phyloP scores from a whole-genome alignment of 2,113 vertebrate genomes.

The Martes martes region DNA sequence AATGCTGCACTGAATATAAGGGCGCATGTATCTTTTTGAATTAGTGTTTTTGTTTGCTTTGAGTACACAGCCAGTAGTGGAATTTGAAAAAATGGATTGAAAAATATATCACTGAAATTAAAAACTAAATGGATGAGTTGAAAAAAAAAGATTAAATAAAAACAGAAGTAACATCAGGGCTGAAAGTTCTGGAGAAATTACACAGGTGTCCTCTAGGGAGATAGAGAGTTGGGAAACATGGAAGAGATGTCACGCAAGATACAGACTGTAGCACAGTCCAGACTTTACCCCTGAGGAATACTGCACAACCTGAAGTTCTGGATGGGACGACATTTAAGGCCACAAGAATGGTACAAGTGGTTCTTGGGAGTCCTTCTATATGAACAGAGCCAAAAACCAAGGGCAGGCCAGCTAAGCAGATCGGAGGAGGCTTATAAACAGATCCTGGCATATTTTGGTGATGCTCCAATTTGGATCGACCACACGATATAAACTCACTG shows the following conservation, averaged over 20 bases:
- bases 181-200: not conserved
- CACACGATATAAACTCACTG: not conserved
- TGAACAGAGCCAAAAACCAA: not conserved
- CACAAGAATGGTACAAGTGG: not conserved
- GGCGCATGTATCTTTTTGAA: not conserved
- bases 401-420: not conserved
- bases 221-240: not conserved
- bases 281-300: not conserved
- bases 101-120: not conserved
- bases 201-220: not conserved
- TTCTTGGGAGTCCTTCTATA: not conserved
- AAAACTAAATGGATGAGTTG: not conserved
- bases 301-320: not conserved
- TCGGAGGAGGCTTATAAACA: not conserved
- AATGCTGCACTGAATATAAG: not conserved
- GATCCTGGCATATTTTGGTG: not conserved
- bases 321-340: not conserved
- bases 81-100: not conserved
- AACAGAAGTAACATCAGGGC: not conserved
- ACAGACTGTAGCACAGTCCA: not conserved
- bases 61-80: not conserved
- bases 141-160: not conserved
- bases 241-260: not conserved
- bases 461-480: not conserved
- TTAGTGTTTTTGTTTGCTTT: not conserved